Base-by-base conservation (phyloP, 2,888 invertebrate genomes). In the Thumatha senex region DNA sequence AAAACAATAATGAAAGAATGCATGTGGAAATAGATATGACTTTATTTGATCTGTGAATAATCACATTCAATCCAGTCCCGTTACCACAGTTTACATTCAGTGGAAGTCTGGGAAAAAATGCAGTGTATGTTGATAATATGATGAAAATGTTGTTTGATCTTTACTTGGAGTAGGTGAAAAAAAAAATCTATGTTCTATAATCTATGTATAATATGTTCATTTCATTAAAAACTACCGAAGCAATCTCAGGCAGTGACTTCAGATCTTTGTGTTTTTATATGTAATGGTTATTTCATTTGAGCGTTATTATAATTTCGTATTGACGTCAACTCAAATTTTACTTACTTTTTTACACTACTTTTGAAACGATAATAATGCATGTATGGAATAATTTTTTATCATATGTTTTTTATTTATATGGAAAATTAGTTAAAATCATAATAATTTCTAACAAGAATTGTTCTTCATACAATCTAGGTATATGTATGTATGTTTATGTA, bases 231-330 rank as follows among this genome's bases (percentile, higher is more conserved):
- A 1, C n/a, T n/a, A 10, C 10, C 11, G 31, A n/a, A 31, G n/a
- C 31, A 14, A 33, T 15, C 31, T 31, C 15, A 33, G 14, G 15
- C 15, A 14, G 14, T 36, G 36, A 36, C 36, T 36, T 36, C 10
- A 10, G 9, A 54, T 42, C 40, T 51, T 54, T 54, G 39, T 51
- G 40, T 45, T 49, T 50, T 40, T 48, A 40, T 40, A 42, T 34
- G 9, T 48, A 61, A 60, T 60, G 43, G 64, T 59, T 50, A 60
- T 56, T 60, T 60, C 45, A 68, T 58, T 48, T 4, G 62, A 40
- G 24, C 36, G 34, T 10, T 40, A 36, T 15, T 39, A 24, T 53
- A 45, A 53, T 53, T 48, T 5, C 15, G n/a, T 13, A 42, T 36
- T 66, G 56, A 57, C 63, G 67, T 69, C 63, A 66, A 43, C 51